Evolutionary conservation across 1,140 invertebrate species (phyloP), one percentile per base, ranked within the genome.

Genomic region (Diachasma alloeum): DNA sequence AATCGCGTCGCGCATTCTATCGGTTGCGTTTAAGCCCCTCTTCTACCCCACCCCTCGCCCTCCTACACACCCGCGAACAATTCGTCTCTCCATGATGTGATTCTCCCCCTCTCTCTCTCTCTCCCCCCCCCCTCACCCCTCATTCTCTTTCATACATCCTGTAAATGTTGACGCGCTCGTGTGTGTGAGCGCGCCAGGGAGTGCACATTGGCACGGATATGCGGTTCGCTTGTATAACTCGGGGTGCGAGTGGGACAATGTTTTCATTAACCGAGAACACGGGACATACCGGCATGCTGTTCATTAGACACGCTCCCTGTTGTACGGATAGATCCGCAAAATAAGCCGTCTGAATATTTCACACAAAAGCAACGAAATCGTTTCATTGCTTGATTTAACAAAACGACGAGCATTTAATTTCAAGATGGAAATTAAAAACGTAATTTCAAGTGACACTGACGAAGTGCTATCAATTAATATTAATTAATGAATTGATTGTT

Each of bases 261-360:
- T 75, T 75, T 75, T 75, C 73, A 75, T 75, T 75, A 75, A 75
- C 73, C 63, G 39, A 37, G 66, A 37, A 68, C 66, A 68, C 36
- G 31, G n/a, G 24, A 68, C 31, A 68, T 24, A 48, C 66, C n/a
- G 42, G 56, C 67, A 70, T 67, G 67, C 15, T 73, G 72, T 63
- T 48, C 69, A 56, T 46, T 72, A 56, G 42, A 72, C 39, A 68
- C 66, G n/a, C 69, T 71, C 39, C 15, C 46, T 24, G 68, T 46
- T 19, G 3, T 22, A 26, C 69, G 39, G 24, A 48, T 72, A 72
- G 8, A 68, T 68, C 31, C 66, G 36, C 31, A 36, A 68, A 68
- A 68, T 68, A 68, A 37, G 36, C 66, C 13, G 66, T 19, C 59
- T 66, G 59, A 68, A 68, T 17, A 37, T 68, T 68, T 63, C 22